Base-by-base conservation (phyloP, 2,113 vertebrate species). In the Syrrhaptes paradoxus region DNA sequence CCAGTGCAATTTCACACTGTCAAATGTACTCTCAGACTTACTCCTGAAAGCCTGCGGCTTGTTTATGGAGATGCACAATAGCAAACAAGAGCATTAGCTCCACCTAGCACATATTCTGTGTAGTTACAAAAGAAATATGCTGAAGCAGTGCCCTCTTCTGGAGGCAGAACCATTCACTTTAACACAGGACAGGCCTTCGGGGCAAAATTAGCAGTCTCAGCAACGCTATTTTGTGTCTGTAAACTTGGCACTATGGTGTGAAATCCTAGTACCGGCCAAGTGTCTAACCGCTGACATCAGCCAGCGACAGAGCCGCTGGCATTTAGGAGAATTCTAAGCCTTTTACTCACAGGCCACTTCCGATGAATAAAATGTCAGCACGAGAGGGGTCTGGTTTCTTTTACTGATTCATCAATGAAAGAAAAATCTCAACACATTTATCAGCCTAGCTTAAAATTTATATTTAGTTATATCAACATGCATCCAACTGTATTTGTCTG, bases 341-440 rank as follows among this genome's bases (percentile, higher is more conserved):
- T 85, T 95, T 96, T 96, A 96, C 67, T 97, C 92, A 95, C 91
- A 96, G 90, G 84, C 93, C 81, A 80, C 83, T 94, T 97, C 92
- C 77, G 4, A 92, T 91, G 92, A 95, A 96, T 87, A 94, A 95
- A 97, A 96, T 76, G 90, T 92, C 96, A 90, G 85, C 1, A 0
- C 0, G 0, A 87, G 70, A 95, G 59, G 34, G 89, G 58, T 85
- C 81, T 95, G 86, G 62, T 75, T 94, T 91, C 95, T 93, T 96
- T 89, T 81, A 79, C 89, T 51, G 72, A 74, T 85, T 52, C 12
- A 2, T 94, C 85, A 85, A 68, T 66, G 70, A 90, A 84, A 88
- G 32, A 95, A 97, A 89, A 89, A 84, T 11, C 54, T 88, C 41
- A 18, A 41, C 2, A 25, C 22, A 25, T 78, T 88, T 65, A 72